These are phyloP conservation scores for Galleria mellonella DNA, from an alignment of 1,140 invertebrate species.

Conservation along the genomic window DNA sequence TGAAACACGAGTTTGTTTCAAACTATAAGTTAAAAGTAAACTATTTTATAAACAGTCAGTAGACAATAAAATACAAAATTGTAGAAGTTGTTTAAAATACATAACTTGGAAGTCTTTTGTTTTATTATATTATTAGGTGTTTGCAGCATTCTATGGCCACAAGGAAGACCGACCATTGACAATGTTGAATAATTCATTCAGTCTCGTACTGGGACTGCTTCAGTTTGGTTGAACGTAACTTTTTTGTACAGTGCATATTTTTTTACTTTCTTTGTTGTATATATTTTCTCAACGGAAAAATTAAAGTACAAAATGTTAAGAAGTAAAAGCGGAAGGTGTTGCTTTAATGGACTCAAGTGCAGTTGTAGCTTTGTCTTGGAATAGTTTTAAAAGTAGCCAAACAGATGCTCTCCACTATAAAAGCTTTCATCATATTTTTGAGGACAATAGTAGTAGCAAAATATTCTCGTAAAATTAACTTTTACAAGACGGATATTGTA, in stretches of 20 bases:
- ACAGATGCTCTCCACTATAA: too few relatives aligned
- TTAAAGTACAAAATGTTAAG: constrained; percentile 16
- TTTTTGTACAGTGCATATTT: constrained; percentile 2
- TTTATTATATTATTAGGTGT: background rate
- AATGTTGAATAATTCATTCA: constrained; percentile 44
- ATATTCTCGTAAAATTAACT: background rate
- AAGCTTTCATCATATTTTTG: too few relatives aligned
- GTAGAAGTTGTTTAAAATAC: too few relatives aligned
- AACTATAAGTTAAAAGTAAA: too few relatives aligned
- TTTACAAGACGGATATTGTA: background rate
- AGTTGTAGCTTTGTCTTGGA: constrained; percentile 8
- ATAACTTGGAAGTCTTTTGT: too few relatives aligned
- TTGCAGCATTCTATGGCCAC: background rate
- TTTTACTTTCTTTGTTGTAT: constrained; percentile 5
- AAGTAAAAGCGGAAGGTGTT: constrained; percentile 15
- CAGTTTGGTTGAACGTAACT: constrained; percentile 12
- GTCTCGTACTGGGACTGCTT: constrained; percentile 25
- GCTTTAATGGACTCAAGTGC: constrained; percentile 30
- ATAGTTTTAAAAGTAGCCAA: too few relatives aligned
- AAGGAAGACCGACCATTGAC: constrained; percentile 26
- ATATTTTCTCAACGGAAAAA: constrained; percentile 1
- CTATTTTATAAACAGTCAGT: too few relatives aligned
- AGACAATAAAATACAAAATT: too few relatives aligned
- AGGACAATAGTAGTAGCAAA: background rate
- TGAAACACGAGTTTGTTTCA: too few relatives aligned